These are phyloP conservation scores for Ciconia nigra DNA, from an alignment of 2,797 vertebrate species.

Conservation along the genomic window DNA sequence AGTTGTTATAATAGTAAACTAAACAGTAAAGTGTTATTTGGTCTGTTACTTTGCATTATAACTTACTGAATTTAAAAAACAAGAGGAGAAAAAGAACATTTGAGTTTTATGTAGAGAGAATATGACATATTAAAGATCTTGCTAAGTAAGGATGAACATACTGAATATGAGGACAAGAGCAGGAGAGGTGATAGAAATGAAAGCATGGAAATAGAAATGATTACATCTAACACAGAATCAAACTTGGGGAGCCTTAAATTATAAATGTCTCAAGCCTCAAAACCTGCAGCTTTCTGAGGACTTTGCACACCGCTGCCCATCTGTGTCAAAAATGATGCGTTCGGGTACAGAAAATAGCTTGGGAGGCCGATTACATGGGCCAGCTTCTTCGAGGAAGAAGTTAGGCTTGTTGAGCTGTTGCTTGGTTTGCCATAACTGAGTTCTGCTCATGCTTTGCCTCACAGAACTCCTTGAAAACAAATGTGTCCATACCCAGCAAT, in stretches of 20 bases:
- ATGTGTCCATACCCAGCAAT: not conserved
- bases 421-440: not conserved
- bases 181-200: not conserved
- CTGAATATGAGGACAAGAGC: not conserved
- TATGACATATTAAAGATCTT: not conserved
- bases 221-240: not conserved
- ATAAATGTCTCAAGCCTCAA: not conserved
- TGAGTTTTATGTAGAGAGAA: not conserved
- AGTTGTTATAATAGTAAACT: not conserved
- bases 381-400: not conserved
- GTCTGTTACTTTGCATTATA: not conserved
- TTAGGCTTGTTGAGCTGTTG: not conserved
- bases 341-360: not conserved
- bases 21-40: not conserved
- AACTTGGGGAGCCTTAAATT: not conserved
- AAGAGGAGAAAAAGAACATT: not conserved
- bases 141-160: not conserved
- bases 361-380: not conserved
- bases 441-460: not conserved
- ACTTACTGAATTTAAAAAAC: not conserved
- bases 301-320: not conserved
- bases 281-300: not conserved
- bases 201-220: not conserved
- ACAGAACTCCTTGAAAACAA: not conserved
- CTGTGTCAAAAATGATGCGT: not conserved